Evolutionary conservation across 2,888 invertebrate genomes (phyloP), one percentile per base, ranked within the genome.

Genomic region (Brachypterus glaber): DNA sequence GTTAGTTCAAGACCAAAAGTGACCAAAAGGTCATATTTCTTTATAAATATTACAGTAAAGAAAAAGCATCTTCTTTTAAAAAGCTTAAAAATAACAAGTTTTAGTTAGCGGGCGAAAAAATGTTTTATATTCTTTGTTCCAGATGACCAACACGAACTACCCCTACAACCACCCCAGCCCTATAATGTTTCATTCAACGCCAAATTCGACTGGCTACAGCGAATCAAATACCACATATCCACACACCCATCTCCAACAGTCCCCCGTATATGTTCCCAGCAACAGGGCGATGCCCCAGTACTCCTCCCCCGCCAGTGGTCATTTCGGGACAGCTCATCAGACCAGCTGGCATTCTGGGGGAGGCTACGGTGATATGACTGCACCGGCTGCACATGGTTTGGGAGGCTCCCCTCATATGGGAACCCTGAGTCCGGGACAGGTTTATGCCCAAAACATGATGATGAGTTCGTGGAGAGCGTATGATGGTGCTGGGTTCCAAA

Each of bases 381-480:
- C 61, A 40, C 56, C 62, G 9, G 47, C 61, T 41, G 68, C 71
- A 27, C 64, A 70, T 41, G 60, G 64, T 11, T 57, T 71, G 14
- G 67, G 67, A 15, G 62, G 64, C 4, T 62, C 67, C 4, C 46
- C 57, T 17, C 51, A 60, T 29, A 45, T 67, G 68, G 67, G 74
- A 60, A 60, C 77, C 63, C 41, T 64, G 12, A 55, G 62, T 9
- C 67, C 72, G 2, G 69, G 69, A 35, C 82, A 81, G 46, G 83
- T 87, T 53, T 87, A 87, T 64, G 76, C 80, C 11, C 86, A 85
- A 64, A 86, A 86, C 65, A 78, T 83, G 62, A 80, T 84, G 57
- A 79, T 80, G 77, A 70, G 74, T 35, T 73, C 76, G 17, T 84
- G 87, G 77, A 74, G 84, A 50, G 70, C 74, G 11, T 87, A 87